Evolutionary conservation across 2,888 invertebrate species (phyloP).

Genomic region (Drosophila pseudotakahashii): DNA sequence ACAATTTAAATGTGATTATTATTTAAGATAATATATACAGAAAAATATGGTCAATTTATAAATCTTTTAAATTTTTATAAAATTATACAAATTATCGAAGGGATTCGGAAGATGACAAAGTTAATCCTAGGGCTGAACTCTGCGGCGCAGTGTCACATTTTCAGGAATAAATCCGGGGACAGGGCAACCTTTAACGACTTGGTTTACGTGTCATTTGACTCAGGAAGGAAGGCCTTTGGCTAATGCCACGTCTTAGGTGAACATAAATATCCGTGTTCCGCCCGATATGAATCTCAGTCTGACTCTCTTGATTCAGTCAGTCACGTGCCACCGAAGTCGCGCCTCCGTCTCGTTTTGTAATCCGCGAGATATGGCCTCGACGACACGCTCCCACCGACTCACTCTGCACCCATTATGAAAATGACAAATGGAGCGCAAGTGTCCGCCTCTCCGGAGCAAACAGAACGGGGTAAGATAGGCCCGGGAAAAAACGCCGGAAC

Average conservation of each 20-base stretch:
- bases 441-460: constrained; percentile 12
- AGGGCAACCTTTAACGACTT: constrained; percentile 45
- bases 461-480: constrained; percentile 39
- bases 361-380: constrained; percentile 55
- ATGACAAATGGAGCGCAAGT: constrained; percentile 75
- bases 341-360: constrained; percentile 51
- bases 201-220: constrained; percentile 71
- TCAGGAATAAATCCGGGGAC: constrained; percentile 21
- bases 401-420: constrained; percentile 72
- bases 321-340: constrained; percentile 38
- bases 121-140: constrained; percentile 7
- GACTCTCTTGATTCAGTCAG: constrained; percentile 16
- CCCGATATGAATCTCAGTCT: constrained; percentile 61
- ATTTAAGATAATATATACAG: too few relatives aligned
- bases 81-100: neutral
- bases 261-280: constrained; percentile 65
- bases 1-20: neutral
- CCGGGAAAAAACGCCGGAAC: constrained; percentile 28
- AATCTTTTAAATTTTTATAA: too few relatives aligned
- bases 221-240: constrained; percentile 25
- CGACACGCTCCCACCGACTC: constrained; percentile 63
- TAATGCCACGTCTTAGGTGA: constrained; percentile 58
- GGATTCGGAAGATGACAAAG: neutral
- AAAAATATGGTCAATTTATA: too few relatives aligned
- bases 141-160: constrained; percentile 22